Percentiles rank a stretch among this genome's conserved stretches.
Evolutionary conservation across 2,113 vertebrate genomes (phyloP).

Genomic region (Verasper variegatus): DNA sequence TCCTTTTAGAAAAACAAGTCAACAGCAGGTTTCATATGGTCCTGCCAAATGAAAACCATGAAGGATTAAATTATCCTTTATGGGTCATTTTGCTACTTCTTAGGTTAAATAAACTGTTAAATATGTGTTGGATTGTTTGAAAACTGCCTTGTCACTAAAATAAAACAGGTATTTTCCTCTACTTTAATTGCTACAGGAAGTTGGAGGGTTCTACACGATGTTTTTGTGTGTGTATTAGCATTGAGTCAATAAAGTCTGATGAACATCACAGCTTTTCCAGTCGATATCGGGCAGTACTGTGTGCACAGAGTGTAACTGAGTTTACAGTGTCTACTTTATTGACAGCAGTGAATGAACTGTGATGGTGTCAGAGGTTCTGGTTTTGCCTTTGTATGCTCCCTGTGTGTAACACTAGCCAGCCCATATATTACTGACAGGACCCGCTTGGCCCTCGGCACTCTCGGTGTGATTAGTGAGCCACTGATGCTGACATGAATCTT

Average conservation of each 20-base stretch:
- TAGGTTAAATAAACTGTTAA: conserved; percentile 7
- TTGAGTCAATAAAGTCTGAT: conserved; percentile 44
- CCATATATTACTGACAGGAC: conserved; percentile 41
- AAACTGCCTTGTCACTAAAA: not conserved
- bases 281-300: conserved; percentile 31
- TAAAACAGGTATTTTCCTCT: not conserved
- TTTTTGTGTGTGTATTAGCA: not conserved
- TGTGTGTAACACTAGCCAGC: conserved; percentile 52
- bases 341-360: conserved; percentile 58
- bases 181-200: not conserved
- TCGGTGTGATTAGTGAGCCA: conserved; percentile 62
- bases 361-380: conserved; percentile 54
- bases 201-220: not conserved
- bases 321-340: conserved; percentile 56
- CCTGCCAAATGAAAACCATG: conserved; percentile 5
- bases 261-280: conserved; percentile 25
- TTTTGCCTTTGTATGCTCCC: conserved; percentile 34
- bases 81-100: not conserved
- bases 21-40: conserved; percentile 25
- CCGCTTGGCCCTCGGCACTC: conserved; percentile 38
- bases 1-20: conserved; percentile 27
- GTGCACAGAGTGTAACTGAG: conserved; percentile 16
- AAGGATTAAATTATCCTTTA: conserved; percentile 31
- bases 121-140: not conserved
- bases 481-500: conserved; percentile 74